A percentile compares a stretch with the other conserved stretches of the same genome.
phyloP scores from a whole-genome alignment of 1,140 invertebrate species.

The Rhynchophorus ferrugineus region DNA sequence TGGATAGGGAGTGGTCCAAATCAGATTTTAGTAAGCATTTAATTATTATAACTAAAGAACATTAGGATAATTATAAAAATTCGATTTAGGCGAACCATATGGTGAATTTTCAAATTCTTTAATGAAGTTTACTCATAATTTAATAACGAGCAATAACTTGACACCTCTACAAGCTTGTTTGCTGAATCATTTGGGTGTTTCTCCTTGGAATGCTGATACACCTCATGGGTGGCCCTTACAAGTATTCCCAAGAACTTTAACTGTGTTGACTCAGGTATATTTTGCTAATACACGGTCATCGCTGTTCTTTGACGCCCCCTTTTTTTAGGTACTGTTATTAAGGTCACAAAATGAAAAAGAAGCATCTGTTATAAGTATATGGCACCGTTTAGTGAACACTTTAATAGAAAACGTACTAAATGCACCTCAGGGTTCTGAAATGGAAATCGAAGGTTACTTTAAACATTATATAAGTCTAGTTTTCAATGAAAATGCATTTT shows the following conservation, averaged over 20 bases:
- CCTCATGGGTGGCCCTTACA: slow-evolving; percentile 68
- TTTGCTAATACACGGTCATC: background rate
- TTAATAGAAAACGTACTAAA: slow-evolving; percentile 72
- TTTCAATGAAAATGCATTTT: background rate
- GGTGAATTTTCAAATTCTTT: slow-evolving; percentile 69
- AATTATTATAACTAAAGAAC: no score
- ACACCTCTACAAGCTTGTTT: slow-evolving; percentile 64
- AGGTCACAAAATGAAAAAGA: slow-evolving; percentile 81
- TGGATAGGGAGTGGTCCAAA: slow-evolving; percentile 74
- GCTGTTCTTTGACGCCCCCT: background rate
- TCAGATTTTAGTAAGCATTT: slow-evolving; percentile 61
- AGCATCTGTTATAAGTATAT: slow-evolving; percentile 79
- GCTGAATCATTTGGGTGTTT: slow-evolving; percentile 67
- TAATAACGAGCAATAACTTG: slow-evolving; percentile 65
- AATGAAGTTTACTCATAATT: slow-evolving; percentile 76
- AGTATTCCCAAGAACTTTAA: slow-evolving; percentile 71
- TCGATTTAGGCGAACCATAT: slow-evolving; percentile 61
- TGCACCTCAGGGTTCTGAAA: slow-evolving; percentile 51
- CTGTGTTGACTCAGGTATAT: slow-evolving; percentile 58
- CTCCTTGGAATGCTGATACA: slow-evolving; percentile 57
- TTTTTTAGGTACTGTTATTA: slow-evolving; percentile 58
- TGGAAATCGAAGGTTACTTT: slow-evolving; percentile 50
- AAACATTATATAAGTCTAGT: background rate
- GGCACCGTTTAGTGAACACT: slow-evolving; percentile 81
- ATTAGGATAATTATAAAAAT: background rate